These are phyloP conservation scores for Eucidaris tribuloides DNA, from an alignment of 35 echinoderm and acorn worm genomes.

Conservation along the genomic window DNA sequence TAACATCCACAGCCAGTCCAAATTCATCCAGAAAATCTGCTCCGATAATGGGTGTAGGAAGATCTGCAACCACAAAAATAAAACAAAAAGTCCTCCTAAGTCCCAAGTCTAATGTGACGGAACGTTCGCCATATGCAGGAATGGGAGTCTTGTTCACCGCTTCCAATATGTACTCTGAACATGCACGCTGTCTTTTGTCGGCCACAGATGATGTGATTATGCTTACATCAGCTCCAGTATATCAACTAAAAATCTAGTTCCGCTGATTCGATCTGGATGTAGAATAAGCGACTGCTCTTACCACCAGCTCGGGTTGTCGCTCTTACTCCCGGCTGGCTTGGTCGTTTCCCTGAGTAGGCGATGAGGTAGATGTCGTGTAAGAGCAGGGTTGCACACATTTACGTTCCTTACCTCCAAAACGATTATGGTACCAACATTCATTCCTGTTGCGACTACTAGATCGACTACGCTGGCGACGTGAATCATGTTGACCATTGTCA, in stretches of 20 bases:
- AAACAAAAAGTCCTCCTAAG: constrained; percentile 30
- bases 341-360: not conserved
- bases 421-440: constrained; percentile 5
- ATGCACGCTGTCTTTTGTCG: not conserved
- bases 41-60: constrained; percentile 23
- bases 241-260: not conserved
- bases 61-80: constrained; percentile 35
- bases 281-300: not conserved
- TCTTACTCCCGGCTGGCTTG: not conserved
- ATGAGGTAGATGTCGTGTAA: not conserved
- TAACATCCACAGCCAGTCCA: not conserved
- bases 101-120: constrained; percentile 25
- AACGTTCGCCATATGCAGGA: constrained; percentile 20
- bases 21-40: constrained; percentile 16
- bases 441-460: not conserved
- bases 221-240: not conserved
- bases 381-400: not conserved
- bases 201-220: not conserved
- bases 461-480: not conserved
- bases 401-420: not conserved
- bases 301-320: not conserved
- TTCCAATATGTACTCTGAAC: not conserved
- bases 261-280: not conserved
- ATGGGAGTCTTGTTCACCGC: constrained; percentile 40
- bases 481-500: not conserved